A percentile compares a stretch with the other conserved stretches of the same genome.
These are phyloP conservation scores for Epinotia ramella DNA, from an alignment of 2,888 invertebrate species.

Conservation along the genomic window DNA sequence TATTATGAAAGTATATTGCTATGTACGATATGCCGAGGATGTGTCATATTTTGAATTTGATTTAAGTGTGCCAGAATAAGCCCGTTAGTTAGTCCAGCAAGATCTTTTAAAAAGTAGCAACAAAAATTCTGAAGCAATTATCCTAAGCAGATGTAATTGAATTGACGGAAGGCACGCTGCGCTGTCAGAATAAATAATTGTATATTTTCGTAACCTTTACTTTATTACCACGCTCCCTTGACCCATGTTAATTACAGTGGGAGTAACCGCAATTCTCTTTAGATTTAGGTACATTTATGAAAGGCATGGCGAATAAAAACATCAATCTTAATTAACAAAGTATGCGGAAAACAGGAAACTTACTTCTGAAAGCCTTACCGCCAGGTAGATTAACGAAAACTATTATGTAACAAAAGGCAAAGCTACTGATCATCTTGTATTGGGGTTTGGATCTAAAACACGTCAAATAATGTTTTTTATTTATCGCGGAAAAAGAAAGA, in stretches of 20 bases:
- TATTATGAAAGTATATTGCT: background rate
- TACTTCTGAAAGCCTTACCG: slow-evolving; percentile 13
- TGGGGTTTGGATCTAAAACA: too few relatives aligned
- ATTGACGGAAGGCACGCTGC: slow-evolving; percentile 29
- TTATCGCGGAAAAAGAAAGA: too few relatives aligned
- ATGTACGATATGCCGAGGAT: too few relatives aligned
- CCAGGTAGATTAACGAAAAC: slow-evolving; percentile 1
- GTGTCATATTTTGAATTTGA: too few relatives aligned
- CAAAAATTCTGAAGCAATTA: background rate
- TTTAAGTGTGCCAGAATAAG: too few relatives aligned
- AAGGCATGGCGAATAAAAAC: slow-evolving; percentile 20
- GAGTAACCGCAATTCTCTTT: slow-evolving; percentile 37
- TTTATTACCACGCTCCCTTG: slow-evolving; percentile 29
- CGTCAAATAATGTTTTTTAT: too few relatives aligned
- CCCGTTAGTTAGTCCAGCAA: too few relatives aligned
- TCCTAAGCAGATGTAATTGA: slow-evolving; percentile 36
- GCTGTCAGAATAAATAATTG: slow-evolving; percentile 37
- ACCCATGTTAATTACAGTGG: slow-evolving; percentile 38
- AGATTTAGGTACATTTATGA: slow-evolving; percentile 29
- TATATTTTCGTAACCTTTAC: slow-evolving; percentile 41
- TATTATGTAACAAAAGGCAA: background rate
- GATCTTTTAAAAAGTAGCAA: background rate
- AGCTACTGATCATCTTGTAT: too few relatives aligned
- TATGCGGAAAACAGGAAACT: slow-evolving; percentile 2
- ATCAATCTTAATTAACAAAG: slow-evolving; percentile 30